Evolutionary conservation across 2,113 vertebrate genomes (phyloP), one percentile per base, ranked within the genome.

Genomic region (Lepisosteus oculatus): DNA sequence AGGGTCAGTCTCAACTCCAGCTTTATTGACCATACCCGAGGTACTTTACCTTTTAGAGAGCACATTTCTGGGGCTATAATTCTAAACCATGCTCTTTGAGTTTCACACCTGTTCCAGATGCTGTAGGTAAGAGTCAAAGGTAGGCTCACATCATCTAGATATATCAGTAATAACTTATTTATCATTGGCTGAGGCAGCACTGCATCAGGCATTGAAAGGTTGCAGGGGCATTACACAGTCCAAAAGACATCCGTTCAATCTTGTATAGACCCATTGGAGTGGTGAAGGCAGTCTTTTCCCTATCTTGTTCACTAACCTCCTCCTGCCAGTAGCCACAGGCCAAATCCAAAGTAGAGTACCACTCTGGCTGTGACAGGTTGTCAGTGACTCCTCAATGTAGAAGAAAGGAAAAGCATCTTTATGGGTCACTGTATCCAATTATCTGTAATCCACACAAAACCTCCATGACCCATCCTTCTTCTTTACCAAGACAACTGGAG

Each of bases 121-220:
- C 6, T 29, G 47, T 8, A 57, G n/a, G 44, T 69, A 44, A 17
- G 14, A 6, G 3, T 4, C 12, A 57, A 69, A 69, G 17, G 13
- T 8, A 17, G 15, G n/a, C 51, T 69, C 17, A 69, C 62, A 41
- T 64, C 44, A 43, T 69, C 67, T 12, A 51, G 29, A n/a, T 47
- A 62, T n/a, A 59, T 71, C 44, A 71, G 15, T 42, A 61, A 61
- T 11, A 13, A 62, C 43, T 71, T 6, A 29, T n/a, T 3, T 7
- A 61, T 47, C 14, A n/a, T 6, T 4, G 13, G 11, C 15, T 44
- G 4, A 68, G 17, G 17, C 62, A 64, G 6, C 17, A 12, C 29
- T 68, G 17, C 47, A 68, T 68, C 43, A 68, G 54, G 3, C 67
- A 44, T n/a, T 68, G 44, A 43, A 68, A 68, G 4, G 67, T 68